Conservation (phyloP, 2,113 vertebrate species). For the Numenius arquata region DNA sequence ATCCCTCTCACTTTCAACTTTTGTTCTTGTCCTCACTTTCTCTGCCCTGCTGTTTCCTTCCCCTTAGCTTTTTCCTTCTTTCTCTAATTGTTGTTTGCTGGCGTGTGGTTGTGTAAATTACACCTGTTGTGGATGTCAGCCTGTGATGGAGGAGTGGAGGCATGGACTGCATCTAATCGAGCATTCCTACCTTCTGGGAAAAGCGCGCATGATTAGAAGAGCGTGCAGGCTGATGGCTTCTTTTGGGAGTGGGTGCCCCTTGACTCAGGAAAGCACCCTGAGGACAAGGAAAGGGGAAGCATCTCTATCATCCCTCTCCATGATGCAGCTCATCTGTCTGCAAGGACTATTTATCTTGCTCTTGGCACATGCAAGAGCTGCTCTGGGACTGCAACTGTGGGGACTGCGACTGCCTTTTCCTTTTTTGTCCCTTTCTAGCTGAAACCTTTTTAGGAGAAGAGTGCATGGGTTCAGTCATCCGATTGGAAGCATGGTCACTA, state of each 20-base stretch:
- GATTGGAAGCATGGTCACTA: background rate
- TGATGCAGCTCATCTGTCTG: background rate
- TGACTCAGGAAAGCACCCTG: background rate
- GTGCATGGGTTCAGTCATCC: background rate
- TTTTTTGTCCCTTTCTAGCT: background rate
- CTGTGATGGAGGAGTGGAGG: background rate
- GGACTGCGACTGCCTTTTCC: background rate
- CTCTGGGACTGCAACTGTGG: background rate
- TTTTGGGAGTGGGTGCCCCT: background rate
- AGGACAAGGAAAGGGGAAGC: background rate
- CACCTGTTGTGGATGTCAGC: background rate
- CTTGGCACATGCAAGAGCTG: fast-evolving
- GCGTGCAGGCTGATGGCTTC: background rate
- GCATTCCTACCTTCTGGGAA: background rate
- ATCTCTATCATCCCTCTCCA: background rate
- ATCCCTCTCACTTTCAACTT: background rate
- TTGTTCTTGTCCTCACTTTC: background rate
- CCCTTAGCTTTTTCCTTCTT: background rate
- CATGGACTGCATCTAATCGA: background rate
- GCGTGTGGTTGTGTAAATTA: background rate
- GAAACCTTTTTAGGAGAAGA: background rate
- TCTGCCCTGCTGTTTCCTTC: background rate
- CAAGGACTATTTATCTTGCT: background rate
- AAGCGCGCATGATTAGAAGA: background rate
- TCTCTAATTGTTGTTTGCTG: background rate